phyloP scores from a whole-genome alignment of 2,888 invertebrate species.

The Sycophila texana region DNA sequence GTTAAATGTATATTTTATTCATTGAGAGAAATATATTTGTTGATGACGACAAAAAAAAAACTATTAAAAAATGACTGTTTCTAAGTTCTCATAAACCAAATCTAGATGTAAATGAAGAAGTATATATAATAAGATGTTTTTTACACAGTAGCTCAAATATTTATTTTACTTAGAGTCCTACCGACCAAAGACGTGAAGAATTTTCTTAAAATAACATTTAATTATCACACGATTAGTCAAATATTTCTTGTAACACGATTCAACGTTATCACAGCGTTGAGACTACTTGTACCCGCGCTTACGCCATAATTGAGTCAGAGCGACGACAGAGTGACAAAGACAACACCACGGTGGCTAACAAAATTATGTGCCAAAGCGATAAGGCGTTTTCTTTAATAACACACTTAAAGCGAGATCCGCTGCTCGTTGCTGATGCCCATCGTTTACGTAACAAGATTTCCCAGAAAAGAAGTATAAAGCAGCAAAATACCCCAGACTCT shows the following conservation, averaged over 20 bases:
- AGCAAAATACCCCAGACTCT: not conserved
- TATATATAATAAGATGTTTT: slow-evolving; percentile 5
- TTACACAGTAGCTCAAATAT: too few species aligned
- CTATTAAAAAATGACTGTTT: too few species aligned
- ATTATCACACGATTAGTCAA: slow-evolving; percentile 28
- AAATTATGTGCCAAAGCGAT: slow-evolving; percentile 24
- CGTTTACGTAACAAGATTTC: not conserved
- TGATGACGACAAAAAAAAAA: too few species aligned
- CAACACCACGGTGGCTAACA: slow-evolving; percentile 11
- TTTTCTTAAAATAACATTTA: slow-evolving; percentile 18
- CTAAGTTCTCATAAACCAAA: too few species aligned
- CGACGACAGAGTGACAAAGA: slow-evolving; percentile 7
- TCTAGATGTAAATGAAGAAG: not conserved
- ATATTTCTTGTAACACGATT: not conserved
- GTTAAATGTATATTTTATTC: too few species aligned
- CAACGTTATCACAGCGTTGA: not conserved
- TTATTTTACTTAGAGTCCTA: too few species aligned
- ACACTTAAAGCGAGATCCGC: slow-evolving; percentile 10
- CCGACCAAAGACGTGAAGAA: not conserved
- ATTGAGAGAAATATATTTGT: too few species aligned
- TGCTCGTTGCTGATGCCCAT: not conserved
- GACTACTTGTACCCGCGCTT: not conserved
- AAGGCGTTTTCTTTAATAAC: slow-evolving; percentile 38
- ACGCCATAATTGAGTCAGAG: not conserved
- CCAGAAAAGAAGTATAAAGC: not conserved